phyloP scores from a whole-genome alignment of 2,113 vertebrate species.

The Pica pica region DNA sequence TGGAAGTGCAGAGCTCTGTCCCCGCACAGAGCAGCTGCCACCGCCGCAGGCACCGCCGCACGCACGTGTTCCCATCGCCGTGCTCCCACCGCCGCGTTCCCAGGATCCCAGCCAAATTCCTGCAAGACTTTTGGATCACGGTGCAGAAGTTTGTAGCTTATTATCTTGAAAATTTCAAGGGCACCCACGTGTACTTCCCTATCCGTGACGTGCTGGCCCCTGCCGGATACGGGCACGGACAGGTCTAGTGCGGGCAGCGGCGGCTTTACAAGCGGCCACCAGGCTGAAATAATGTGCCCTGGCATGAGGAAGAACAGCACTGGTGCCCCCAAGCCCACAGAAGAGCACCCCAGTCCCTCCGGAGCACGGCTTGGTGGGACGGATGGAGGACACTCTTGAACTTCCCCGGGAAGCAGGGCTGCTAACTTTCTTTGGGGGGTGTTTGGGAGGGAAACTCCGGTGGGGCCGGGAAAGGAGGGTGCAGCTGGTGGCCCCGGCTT shows the following conservation, averaged over 20 bases:
- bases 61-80: fast-evolving
- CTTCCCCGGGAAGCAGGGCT: background rate
- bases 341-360: background rate
- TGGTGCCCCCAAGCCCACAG: background rate
- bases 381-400: background rate
- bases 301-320: background rate
- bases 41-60: fast-evolving
- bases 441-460: background rate
- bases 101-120: background rate
- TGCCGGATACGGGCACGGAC: background rate
- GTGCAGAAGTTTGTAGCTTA: background rate
- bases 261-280: fast-evolving
- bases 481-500: constrained; percentile 17
- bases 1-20: background rate
- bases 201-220: fast-evolving
- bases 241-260: fast-evolving
- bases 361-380: background rate
- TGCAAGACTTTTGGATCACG: background rate
- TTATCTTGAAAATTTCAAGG: background rate
- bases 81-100: fast-evolving
- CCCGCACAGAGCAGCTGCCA: background rate
- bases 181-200: background rate
- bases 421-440: background rate
- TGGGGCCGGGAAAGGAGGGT: background rate
- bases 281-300: background rate